Conservation (phyloP, 2,113 vertebrate genomes). For the Pao palembangensis region DNA sequence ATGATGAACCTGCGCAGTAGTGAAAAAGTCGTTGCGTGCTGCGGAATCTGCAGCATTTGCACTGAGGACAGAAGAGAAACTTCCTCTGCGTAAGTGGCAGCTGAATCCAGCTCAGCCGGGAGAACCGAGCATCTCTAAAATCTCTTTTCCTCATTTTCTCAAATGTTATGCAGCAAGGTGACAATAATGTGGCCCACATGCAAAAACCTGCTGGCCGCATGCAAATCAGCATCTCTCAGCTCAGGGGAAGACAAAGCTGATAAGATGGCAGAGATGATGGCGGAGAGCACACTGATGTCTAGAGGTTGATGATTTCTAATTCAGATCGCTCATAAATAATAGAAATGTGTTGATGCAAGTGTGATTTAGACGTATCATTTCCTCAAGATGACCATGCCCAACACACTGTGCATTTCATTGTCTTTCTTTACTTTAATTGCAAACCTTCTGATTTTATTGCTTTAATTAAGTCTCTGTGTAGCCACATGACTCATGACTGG, state of each 20-base stretch:
- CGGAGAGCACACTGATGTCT: conserved; percentile 14
- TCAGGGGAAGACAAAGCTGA: conserved; percentile 25
- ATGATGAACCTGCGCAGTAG: conserved; percentile 44
- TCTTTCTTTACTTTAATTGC: conserved; percentile 5
- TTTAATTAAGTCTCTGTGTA: conserved; percentile 7
- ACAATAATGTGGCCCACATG: conserved; percentile 69
- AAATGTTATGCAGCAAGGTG: conserved; percentile 71
- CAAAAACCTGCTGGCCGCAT: conserved; percentile 59
- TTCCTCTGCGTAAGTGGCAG: conserved; percentile 12
- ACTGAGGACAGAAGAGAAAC: conserved; percentile 26
- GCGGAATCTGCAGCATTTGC: conserved; percentile 5
- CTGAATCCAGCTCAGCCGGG: no score
- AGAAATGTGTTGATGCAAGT: conserved; percentile 6
- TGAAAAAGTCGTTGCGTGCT: conserved; percentile 39
- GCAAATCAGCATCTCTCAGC: conserved; percentile 52
- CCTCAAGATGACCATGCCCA: neutral
- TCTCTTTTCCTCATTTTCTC: conserved; percentile 29
- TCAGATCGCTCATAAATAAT: conserved; percentile 31
- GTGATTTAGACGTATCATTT: neutral
- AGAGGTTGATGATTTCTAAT: conserved; percentile 26
- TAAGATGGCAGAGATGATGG: conserved; percentile 32
- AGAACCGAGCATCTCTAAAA: conserved; percentile 7
- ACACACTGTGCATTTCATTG: neutral
- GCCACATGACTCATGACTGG: conserved; percentile 51
- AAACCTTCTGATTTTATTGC: neutral